Evolutionary conservation across 2,113 vertebrate species (phyloP).

Genomic region (Antechinus flavipes): DNA sequence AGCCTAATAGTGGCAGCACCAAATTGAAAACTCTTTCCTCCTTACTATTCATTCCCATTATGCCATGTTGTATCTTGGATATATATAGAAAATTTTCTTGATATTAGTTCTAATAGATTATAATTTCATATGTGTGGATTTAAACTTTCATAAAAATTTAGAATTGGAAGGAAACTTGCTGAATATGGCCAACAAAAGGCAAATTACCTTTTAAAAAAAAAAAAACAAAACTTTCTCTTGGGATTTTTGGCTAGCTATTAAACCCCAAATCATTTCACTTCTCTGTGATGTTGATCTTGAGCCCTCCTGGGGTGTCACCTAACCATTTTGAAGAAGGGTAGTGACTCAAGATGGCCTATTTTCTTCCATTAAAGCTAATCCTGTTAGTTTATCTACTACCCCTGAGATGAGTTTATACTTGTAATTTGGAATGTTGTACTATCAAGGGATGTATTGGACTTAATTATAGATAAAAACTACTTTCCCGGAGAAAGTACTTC

Average conservation of each 20-base stretch:
- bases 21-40: background rate
- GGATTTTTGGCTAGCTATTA: background rate
- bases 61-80: background rate
- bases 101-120: background rate
- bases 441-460: constrained; percentile 37
- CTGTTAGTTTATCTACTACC: constrained; percentile 20
- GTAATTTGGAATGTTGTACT: constrained; percentile 33
- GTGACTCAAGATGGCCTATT: background rate
- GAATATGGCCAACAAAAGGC: background rate
- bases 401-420: constrained; percentile 15
- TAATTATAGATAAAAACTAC: constrained; percentile 45
- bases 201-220: background rate
- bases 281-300: constrained; percentile 21
- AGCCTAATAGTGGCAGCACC: background rate
- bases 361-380: constrained; percentile 33
- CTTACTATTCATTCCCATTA: background rate
- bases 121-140: background rate
- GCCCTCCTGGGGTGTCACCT: background rate
- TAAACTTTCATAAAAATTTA: background rate
- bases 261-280: background rate
- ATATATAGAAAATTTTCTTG: background rate
- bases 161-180: background rate
- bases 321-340: background rate
- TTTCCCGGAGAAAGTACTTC: constrained; percentile 34
- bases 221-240: background rate